Conservation (phyloP, 2,888 invertebrate genomes). For the Epistrophella euchroma region DNA sequence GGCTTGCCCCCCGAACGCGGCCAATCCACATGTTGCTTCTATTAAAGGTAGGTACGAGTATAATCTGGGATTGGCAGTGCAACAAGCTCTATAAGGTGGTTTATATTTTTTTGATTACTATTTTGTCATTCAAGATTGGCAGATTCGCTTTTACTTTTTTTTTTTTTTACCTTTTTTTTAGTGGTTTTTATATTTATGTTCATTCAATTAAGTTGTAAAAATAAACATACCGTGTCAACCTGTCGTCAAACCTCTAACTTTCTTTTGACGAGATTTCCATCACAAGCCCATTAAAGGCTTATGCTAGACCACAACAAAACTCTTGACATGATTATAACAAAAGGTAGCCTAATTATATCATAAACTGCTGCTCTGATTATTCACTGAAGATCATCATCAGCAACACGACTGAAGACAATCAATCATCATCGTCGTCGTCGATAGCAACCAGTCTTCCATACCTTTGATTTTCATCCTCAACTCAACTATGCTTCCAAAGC, state of each 20-base stretch:
- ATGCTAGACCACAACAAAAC: background rate
- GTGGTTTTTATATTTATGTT: background rate
- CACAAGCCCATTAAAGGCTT: background rate
- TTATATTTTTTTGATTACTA: conserved; percentile 1
- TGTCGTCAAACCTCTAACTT: conserved; percentile 50
- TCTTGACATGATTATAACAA: conserved; percentile 16
- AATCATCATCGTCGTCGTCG: conserved; percentile 2
- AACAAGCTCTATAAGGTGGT: conserved; percentile 22
- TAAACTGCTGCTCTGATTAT: conserved; percentile 59
- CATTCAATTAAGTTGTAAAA: conserved; percentile 48
- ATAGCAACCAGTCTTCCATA: conserved; percentile 44
- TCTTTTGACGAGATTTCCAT: conserved; percentile 55
- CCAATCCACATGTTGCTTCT: conserved; percentile 9
- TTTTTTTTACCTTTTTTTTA: background rate
- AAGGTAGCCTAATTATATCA: conserved; percentile 47
- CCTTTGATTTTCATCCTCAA: conserved; percentile 29
- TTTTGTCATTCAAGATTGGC: conserved; percentile 30
- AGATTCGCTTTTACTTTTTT: conserved; percentile 59
- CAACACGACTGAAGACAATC: conserved; percentile 27
- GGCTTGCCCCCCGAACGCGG: too few relatives aligned
- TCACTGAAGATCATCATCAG: conserved; percentile 54
- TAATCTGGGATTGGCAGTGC: conserved; percentile 51
- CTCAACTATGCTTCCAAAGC: background rate
- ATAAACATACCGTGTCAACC: conserved; percentile 47
- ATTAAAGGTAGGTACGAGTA: background rate